Evolutionary conservation across 2,888 invertebrate species (phyloP).

Genomic region (Thereva unica): DNA sequence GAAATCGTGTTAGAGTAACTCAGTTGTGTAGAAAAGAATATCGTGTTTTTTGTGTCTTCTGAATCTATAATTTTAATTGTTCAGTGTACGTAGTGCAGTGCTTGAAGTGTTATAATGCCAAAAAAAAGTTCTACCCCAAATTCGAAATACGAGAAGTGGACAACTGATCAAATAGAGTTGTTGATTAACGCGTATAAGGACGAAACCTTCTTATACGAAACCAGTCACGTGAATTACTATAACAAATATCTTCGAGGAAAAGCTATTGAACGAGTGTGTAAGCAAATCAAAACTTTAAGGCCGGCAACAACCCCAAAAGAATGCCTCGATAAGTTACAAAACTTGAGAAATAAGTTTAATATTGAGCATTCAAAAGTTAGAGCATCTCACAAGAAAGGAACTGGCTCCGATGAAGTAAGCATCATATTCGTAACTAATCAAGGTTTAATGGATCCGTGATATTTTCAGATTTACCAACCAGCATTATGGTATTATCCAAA

Average conservation of each 20-base stretch:
- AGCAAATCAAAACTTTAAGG: neutral
- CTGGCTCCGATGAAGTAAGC: neutral
- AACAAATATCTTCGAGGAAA: slow-evolving; percentile 1
- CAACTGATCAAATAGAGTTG: neutral
- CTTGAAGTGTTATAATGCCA: too few relatives aligned
- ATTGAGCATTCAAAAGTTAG: slow-evolving; percentile 5
- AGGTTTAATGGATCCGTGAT: neutral
- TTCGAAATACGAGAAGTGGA: neutral
- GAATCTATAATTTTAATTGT: too few relatives aligned
- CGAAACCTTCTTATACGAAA: neutral
- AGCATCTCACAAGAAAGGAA: neutral
- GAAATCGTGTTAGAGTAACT: too few relatives aligned
- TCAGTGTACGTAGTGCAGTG: too few relatives aligned
- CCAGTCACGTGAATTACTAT: neutral
- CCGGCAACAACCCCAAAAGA: neutral
- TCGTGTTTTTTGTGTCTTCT: too few relatives aligned
- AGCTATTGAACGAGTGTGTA: neutral
- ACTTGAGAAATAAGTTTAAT: slow-evolving; percentile 2
- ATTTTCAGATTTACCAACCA: neutral
- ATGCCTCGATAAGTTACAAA: neutral
- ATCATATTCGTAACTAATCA: neutral
- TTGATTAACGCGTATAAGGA: neutral
- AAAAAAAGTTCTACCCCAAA: neutral
- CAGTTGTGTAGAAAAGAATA: too few relatives aligned
- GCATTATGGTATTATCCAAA: neutral